Evolutionary conservation across 2,888 invertebrate genomes (phyloP), one percentile per base, ranked within the genome.

Genomic region (Euclidia mi): DNA sequence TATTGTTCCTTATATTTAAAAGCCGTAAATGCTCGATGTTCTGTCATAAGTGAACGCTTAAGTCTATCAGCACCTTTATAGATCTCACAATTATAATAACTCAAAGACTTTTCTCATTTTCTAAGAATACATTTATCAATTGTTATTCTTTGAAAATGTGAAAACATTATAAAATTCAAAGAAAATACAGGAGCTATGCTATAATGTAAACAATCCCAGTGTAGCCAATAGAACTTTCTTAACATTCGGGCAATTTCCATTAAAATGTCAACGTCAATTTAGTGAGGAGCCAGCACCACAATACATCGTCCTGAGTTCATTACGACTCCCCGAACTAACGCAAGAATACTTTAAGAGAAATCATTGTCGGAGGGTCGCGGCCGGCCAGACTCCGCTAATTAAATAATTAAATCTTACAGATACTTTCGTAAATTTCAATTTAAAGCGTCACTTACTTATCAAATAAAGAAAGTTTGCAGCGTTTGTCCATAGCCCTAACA

Each of bases 241-340:
- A 48, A 25, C 32, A n/a, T n/a, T n/a, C n/a, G n/a, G n/a, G n/a
- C 32, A 11, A 41, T 49, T 42, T 42, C 34, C 37, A 50, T 43
- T 50, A 43, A 50, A 50, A 42, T 43, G 35, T 42, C 43, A 43
- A 43, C 43, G 28, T 28, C 3, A 11, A 50, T 43, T 42, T 17
- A 17, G 48, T 28, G 32, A 35, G n/a, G 15, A n/a, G n/a, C n/a
- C n/a, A n/a, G n/a, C n/a, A 9, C 17, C 15, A 15, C 38, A 17
- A 35, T 20, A 35, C 35, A 28, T 43, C 28, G 35, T 50, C 35
- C 28, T 42, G 17, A 9, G 7, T 25, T 48, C 18, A 32, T 41
- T 25, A 38, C 29, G 14, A 32, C n/a, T 6, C 15, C 14, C 12
- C 12, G n/a, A 15, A 31, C 20, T 14, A 7, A 31, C 11, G 17